These are phyloP conservation scores for Mechanitis mazaeus DNA, from an alignment of 2,888 invertebrate genomes.

Conservation along the genomic window DNA sequence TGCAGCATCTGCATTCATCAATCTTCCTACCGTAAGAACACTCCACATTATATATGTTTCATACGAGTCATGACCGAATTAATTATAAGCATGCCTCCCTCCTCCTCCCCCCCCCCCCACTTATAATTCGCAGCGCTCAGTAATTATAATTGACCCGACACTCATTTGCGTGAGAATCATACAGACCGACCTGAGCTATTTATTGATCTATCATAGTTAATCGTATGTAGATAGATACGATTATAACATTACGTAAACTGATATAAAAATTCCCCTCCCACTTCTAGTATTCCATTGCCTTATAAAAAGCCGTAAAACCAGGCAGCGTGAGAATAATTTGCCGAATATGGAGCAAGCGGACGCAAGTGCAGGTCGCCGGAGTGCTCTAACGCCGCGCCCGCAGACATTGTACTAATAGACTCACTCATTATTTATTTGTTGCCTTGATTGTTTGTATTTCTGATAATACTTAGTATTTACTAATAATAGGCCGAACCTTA, in stretches of 20 bases:
- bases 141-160: slow-evolving; percentile 22
- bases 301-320: slow-evolving; percentile 5
- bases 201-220: background rate
- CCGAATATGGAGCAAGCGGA: slow-evolving; percentile 18
- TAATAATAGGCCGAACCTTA: no score
- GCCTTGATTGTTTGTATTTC: background rate
- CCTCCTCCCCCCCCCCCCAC: slow-evolving; percentile 8
- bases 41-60: slow-evolving; percentile 10
- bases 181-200: slow-evolving; percentile 4
- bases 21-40: slow-evolving; percentile 7
- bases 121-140: slow-evolving; percentile 8
- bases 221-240: background rate
- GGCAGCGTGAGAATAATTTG: slow-evolving; percentile 20
- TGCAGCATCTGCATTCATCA: no score
- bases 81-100: slow-evolving; percentile 10
- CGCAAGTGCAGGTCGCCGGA: background rate
- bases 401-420: slow-evolving; percentile 6
- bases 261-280: background rate
- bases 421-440: background rate
- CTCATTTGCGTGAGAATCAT: slow-evolving; percentile 25
- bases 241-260: background rate
- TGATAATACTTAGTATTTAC: background rate
- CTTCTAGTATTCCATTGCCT: background rate
- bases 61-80: slow-evolving; percentile 11
- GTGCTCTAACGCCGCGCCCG: background rate